Evolutionary conservation across 2,888 invertebrate species (phyloP).

Genomic region (Lithodes maja): DNA sequence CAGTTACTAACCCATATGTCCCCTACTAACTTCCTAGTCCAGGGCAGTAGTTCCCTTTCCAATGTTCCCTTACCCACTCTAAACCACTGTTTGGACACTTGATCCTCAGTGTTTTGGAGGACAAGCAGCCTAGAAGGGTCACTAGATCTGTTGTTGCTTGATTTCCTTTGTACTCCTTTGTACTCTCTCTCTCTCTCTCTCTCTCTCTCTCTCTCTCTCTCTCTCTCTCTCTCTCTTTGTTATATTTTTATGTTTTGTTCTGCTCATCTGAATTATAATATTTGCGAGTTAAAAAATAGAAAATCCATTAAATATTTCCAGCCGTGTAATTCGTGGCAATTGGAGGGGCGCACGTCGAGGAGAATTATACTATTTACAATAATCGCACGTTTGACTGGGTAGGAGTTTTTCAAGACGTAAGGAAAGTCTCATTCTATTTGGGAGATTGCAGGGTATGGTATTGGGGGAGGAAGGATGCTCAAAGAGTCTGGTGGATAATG

Average conservation of each 20-base stretch:
- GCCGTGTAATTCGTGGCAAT: not conserved
- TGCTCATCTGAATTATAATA: not conserved
- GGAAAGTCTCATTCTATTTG: not conserved
- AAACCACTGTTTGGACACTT: no score
- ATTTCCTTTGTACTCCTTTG: no score
- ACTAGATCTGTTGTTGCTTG: no score
- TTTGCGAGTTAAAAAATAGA: not conserved
- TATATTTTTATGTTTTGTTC: not conserved
- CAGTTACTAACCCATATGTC: no score
- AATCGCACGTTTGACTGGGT: not conserved
- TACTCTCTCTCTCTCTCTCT: conserved; percentile 11
- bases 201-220: conserved; percentile 1
- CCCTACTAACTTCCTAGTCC: no score
- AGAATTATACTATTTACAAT: not conserved
- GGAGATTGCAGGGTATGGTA: not conserved
- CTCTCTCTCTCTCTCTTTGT: conserved; percentile 7
- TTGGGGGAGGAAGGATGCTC: no score
- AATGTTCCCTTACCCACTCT: no score
- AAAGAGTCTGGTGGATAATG: no score
- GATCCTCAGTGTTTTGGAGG: no score
- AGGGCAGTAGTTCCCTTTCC: no score
- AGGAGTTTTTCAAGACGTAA: not conserved
- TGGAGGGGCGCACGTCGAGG: not conserved
- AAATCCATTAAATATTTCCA: not conserved
- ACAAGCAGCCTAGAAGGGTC: no score